Evolutionary conservation across 30 jellyfish, hydroid and myxozoan genomes (phyloP).

Genomic region (Turritopsis rubra): DNA sequence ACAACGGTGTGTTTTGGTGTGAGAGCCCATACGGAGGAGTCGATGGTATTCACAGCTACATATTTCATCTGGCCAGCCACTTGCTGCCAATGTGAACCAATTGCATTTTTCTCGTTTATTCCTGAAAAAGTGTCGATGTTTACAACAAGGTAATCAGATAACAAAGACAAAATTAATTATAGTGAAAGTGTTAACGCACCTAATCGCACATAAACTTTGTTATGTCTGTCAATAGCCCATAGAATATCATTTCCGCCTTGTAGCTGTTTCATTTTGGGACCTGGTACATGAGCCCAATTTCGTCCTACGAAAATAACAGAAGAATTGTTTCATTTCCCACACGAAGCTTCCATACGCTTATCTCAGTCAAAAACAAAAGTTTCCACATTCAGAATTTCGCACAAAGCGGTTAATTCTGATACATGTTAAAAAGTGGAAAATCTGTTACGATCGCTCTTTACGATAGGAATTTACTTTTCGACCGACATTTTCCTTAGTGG

Average conservation of each 20-base stretch:
- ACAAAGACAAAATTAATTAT: not conserved
- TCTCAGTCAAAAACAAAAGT: no score
- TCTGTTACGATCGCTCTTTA: no score
- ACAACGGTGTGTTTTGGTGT: not conserved
- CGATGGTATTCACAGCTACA: conserved; percentile 9
- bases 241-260: not conserved
- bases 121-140: not conserved
- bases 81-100: conserved; percentile 1
- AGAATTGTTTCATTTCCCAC: not conserved
- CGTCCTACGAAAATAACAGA: not conserved
- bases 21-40: conserved; percentile 1
- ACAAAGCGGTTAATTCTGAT: no score
- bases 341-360: not conserved
- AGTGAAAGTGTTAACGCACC: not conserved
- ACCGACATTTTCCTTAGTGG: no score
- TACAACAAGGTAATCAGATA: not conserved
- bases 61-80: conserved; percentile 1
- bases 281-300: not conserved
- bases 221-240: conserved; percentile 2
- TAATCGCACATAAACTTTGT: conserved; percentile 10
- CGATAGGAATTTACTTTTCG: no score
- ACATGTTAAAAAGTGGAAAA: not conserved
- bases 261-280: not conserved
- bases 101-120: not conserved
- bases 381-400: no score